Evolutionary conservation across 2,888 invertebrate genomes (phyloP).

Genomic region (Hydroisotoma schaefferi): DNA sequence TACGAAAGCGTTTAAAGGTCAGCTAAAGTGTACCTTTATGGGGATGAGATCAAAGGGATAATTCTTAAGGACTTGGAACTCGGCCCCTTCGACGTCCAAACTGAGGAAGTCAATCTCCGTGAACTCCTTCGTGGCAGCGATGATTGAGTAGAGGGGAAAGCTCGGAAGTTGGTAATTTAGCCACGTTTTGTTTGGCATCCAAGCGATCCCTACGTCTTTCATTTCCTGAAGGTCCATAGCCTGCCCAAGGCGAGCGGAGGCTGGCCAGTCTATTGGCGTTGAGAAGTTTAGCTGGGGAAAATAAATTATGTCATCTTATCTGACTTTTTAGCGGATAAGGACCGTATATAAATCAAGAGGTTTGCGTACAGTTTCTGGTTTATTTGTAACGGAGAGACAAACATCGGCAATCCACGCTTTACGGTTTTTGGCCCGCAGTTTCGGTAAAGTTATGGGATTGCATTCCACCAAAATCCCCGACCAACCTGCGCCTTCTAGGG

Average conservation of each 20-base stretch:
- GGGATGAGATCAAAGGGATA: not conserved
- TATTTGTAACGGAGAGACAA: not conserved
- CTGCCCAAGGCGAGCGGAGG: not conserved
- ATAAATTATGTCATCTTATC: too few species aligned
- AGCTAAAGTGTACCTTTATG: not conserved
- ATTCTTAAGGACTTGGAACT: not conserved
- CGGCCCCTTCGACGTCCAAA: slow-evolving; percentile 9
- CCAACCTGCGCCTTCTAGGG: slow-evolving; percentile 1
- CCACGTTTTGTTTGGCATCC: slow-evolving; percentile 12
- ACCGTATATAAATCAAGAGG: not conserved
- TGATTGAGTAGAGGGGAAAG: slow-evolving; percentile 10
- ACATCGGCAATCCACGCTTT: slow-evolving; percentile 13
- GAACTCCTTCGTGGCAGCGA: not conserved
- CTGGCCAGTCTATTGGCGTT: slow-evolving; percentile 10
- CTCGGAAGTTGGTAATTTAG: not conserved
- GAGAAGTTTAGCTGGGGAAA: not conserved
- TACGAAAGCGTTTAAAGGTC: not conserved
- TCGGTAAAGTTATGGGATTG: slow-evolving; percentile 4
- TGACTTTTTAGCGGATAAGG: too few species aligned
- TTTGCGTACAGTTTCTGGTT: not conserved
- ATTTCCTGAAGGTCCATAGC: not conserved
- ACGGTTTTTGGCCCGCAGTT: slow-evolving; percentile 5
- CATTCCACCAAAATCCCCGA: slow-evolving; percentile 6
- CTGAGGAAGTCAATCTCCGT: slow-evolving; percentile 8
- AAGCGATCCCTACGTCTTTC: slow-evolving; percentile 2